phyloP scores from a whole-genome alignment of 2,113 vertebrate species.

The Pachypanchax playfairii region DNA sequence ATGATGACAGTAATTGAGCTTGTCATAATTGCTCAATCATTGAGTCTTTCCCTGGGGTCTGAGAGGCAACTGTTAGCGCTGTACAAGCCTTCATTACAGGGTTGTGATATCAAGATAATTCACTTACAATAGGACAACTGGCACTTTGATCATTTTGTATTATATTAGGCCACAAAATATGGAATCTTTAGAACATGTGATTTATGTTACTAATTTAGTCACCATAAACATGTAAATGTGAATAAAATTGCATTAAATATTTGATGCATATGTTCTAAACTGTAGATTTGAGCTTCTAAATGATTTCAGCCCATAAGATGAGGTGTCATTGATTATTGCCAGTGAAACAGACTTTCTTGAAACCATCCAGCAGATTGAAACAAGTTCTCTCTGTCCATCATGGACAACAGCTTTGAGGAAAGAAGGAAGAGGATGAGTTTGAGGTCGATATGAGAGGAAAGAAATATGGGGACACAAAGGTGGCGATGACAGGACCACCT shows the following conservation, averaged over 20 bases:
- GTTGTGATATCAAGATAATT: slow-evolving; percentile 71
- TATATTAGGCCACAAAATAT: slow-evolving; percentile 34
- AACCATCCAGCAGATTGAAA: slow-evolving; percentile 40
- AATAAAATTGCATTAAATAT: background rate
- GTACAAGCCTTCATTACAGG: slow-evolving; percentile 72
- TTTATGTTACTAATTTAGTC: slow-evolving; percentile 13
- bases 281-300: slow-evolving; percentile 1
- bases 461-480: slow-evolving; percentile 59
- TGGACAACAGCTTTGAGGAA: slow-evolving; percentile 29
- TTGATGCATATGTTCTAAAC: background rate
- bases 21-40: slow-evolving; percentile 82
- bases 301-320: background rate
- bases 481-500: slow-evolving; percentile 82
- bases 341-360: slow-evolving; percentile 25
- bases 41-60: slow-evolving; percentile 70
- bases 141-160: slow-evolving; percentile 45
- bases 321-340: slow-evolving; percentile 14
- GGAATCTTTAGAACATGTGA: slow-evolving; percentile 30
- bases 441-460: slow-evolving; percentile 16
- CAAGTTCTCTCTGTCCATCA: slow-evolving; percentile 35
- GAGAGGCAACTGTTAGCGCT: slow-evolving; percentile 62
- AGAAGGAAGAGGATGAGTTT: slow-evolving; percentile 18
- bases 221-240: slow-evolving; percentile 2
- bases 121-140: slow-evolving; percentile 60
- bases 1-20: slow-evolving; percentile 84